Evolutionary conservation across 2,888 invertebrate species (phyloP).

Genomic region (Aromia moschata): DNA sequence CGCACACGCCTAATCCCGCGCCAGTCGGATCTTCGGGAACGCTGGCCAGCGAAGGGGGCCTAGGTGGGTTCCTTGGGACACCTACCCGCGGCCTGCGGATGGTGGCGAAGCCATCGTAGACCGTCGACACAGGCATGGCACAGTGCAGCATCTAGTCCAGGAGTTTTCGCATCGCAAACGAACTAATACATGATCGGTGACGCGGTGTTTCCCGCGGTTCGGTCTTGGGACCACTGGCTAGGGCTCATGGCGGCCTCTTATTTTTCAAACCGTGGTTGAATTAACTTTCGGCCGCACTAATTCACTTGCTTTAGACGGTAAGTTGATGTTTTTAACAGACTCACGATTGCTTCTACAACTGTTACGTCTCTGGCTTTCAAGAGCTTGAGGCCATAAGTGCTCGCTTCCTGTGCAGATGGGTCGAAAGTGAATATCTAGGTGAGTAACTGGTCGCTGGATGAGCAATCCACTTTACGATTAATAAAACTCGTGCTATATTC

Average conservation of each 20-base stretch:
- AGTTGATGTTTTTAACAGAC: background rate
- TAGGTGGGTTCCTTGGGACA: slow-evolving; percentile 55
- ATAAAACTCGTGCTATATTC: no score
- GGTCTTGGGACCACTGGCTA: background rate
- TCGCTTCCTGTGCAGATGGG: slow-evolving; percentile 23
- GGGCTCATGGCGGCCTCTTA: no score
- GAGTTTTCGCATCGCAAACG: background rate
- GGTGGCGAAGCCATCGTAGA: slow-evolving; percentile 90
- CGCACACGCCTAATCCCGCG: slow-evolving; percentile 15
- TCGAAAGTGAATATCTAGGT: slow-evolving; percentile 8
- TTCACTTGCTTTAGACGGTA: background rate
- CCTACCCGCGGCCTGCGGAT: slow-evolving; percentile 71
- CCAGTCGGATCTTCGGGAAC: slow-evolving; percentile 63
- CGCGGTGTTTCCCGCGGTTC: background rate
- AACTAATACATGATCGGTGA: slow-evolving; percentile 1
- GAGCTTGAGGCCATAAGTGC: slow-evolving; percentile 21
- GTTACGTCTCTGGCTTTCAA: slow-evolving; percentile 24
- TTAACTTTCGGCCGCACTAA: no score
- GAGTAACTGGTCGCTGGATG: background rate
- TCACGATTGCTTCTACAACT: no score
- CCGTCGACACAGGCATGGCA: slow-evolving; percentile 64
- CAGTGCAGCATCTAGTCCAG: slow-evolving; percentile 30
- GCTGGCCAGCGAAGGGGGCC: slow-evolving; percentile 60
- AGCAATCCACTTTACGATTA: background rate
- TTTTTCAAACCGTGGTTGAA: no score